Conservation (phyloP, 2,113 vertebrate species). For the Mustela nigripes region DNA sequence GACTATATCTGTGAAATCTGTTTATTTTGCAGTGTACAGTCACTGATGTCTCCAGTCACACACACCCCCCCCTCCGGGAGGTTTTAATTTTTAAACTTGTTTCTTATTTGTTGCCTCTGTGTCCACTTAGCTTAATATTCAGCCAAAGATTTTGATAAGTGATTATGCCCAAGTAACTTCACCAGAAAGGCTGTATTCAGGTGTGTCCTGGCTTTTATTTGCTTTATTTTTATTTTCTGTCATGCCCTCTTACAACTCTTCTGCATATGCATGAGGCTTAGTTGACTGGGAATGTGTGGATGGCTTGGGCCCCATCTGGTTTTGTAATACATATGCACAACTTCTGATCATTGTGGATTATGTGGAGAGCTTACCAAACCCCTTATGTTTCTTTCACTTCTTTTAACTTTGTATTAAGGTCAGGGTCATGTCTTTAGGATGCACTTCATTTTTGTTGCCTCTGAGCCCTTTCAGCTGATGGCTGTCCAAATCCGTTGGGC, state of each 20-base stretch:
- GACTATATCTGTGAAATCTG: not conserved
- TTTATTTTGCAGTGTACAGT: not conserved
- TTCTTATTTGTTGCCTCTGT: not conserved
- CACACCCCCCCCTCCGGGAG: not conserved
- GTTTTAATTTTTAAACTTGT: slow-evolving; percentile 24
- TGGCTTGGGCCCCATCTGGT: not conserved
- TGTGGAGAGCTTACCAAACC: not conserved
- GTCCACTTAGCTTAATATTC: not conserved
- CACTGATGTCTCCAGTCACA: not conserved
- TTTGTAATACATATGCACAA: not conserved
- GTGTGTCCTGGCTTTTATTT: not conserved
- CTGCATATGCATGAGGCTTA: not conserved
- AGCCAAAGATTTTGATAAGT: not conserved
- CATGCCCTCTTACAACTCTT: not conserved
- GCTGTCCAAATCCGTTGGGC: not conserved
- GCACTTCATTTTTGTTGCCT: not conserved
- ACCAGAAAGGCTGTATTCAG: not conserved
- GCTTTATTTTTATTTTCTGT: slow-evolving; percentile 6
- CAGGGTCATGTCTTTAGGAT: not conserved
- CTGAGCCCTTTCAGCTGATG: not conserved
- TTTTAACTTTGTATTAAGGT: not conserved
- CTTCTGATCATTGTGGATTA: not conserved
- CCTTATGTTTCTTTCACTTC: not conserved
- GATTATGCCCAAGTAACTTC: not conserved
- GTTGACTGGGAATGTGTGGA: not conserved